A percentile compares a stretch with the other conserved stretches of the same genome.
Evolutionary conservation across 2,113 vertebrate genomes (phyloP).

Genomic region (Zosterops hypoxanthus): DNA sequence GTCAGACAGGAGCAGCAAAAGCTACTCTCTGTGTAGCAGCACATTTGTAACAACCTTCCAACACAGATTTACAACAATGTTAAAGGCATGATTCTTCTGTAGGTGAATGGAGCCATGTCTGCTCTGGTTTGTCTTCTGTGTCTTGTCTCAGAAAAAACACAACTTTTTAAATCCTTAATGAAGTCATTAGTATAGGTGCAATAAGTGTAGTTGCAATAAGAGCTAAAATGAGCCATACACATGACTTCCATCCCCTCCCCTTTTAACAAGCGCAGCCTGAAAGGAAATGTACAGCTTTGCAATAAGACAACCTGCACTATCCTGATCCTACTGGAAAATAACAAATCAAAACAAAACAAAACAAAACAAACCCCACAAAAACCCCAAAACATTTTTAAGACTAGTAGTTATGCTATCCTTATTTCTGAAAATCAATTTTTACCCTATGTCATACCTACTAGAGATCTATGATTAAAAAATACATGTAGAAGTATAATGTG

Average conservation of each 20-base stretch:
- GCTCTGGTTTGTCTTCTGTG: not conserved
- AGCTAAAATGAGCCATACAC: not conserved
- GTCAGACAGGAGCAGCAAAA: not conserved
- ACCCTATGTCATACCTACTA: not conserved
- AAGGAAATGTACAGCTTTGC: not conserved
- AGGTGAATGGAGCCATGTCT: not conserved
- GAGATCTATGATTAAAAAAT: not conserved
- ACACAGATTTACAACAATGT: not conserved
- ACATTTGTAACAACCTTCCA: not conserved
- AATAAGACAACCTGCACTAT: not conserved
- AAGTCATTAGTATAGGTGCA: not conserved
- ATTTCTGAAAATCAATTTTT: not conserved
- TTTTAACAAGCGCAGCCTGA: not conserved
- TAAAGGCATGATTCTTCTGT: not conserved
- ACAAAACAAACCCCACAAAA: not conserved
- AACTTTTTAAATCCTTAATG: not conserved
- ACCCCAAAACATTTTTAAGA: not conserved
- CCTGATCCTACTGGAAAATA: not conserved
- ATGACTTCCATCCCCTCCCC: not conserved
- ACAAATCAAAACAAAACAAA: not conserved
- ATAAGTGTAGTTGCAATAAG: not conserved
- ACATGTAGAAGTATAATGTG: not conserved
- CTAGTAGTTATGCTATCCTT: not conserved
- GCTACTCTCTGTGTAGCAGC: not conserved
- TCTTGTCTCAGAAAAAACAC: not conserved